Percentiles rank a stretch among this genome's conserved stretches.
Evolutionary conservation across 2,113 vertebrate genomes (phyloP).

Genomic region (Grammomys surdaster): DNA sequence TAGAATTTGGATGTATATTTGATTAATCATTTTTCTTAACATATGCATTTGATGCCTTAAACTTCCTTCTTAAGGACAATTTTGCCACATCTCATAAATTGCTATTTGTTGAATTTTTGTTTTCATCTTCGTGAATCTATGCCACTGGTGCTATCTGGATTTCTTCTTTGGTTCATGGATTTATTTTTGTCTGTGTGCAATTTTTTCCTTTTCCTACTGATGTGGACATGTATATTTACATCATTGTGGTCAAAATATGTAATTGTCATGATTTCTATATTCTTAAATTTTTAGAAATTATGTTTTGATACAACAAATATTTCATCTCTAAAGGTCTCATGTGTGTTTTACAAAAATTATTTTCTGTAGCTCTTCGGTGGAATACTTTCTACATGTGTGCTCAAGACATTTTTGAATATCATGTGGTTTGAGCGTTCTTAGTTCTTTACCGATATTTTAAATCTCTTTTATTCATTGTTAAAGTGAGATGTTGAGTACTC

Average conservation of each 20-base stretch:
- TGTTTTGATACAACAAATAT: not conserved
- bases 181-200: not conserved
- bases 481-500: not conserved
- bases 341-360: not conserved
- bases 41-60: not conserved
- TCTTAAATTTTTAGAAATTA: not conserved
- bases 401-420: no score
- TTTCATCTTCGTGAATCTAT: not conserved
- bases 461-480: not conserved
- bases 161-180: not conserved
- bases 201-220: not conserved
- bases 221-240: not conserved
- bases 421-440: not conserved
- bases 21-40: not conserved
- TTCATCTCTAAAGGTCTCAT: not conserved
- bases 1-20: not conserved
- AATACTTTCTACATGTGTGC: no score
- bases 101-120: not conserved
- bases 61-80: not conserved
- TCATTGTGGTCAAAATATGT: not conserved
- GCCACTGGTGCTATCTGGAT: not conserved
- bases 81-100: not conserved
- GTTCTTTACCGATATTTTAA: not conserved
- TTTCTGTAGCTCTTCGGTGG: not conserved
- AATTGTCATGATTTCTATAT: not conserved